Conservation (phyloP, 1,140 invertebrate genomes). For the Phenacoccus solenopsis region DNA sequence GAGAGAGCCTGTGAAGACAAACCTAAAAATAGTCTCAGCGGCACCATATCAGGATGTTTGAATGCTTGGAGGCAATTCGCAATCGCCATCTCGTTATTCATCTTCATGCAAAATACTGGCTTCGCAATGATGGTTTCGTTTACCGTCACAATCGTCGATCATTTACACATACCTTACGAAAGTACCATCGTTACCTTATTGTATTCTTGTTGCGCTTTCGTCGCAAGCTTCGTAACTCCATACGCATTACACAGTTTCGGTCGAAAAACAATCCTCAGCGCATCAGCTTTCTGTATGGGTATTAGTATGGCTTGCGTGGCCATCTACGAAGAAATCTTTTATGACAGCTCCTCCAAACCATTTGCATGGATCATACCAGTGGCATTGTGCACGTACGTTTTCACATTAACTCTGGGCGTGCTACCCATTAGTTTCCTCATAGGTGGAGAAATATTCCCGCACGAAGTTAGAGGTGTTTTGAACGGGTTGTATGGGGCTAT, state of each 20-base stretch:
- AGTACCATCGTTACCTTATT: not conserved
- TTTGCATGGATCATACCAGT: not conserved
- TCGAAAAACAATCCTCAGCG: not conserved
- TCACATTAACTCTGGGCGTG: slow-evolving; percentile 32
- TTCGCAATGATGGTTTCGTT: not conserved
- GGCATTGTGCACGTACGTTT: slow-evolving; percentile 30
- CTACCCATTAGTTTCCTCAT: slow-evolving; percentile 34
- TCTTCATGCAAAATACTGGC: not conserved
- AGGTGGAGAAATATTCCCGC: slow-evolving; percentile 33
- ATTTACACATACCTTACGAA: not conserved
- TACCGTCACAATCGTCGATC: not conserved
- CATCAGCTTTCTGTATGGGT: slow-evolving; percentile 15
- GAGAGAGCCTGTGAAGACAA: not conserved
- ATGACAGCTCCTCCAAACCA: not conserved
- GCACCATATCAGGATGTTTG: not conserved
- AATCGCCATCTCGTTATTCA: not conserved
- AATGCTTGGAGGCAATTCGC: not conserved
- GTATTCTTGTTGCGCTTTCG: not conserved
- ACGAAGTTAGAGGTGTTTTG: slow-evolving; percentile 39
- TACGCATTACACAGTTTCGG: not conserved
- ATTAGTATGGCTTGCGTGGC: not conserved
- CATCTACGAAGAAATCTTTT: not conserved
- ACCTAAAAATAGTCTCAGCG: not conserved
- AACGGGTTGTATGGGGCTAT: slow-evolving; percentile 36
- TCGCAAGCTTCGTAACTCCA: not conserved